These are phyloP conservation scores for Trissolcus japonicus DNA, from an alignment of 2,888 invertebrate genomes.

Conservation along the genomic window DNA sequence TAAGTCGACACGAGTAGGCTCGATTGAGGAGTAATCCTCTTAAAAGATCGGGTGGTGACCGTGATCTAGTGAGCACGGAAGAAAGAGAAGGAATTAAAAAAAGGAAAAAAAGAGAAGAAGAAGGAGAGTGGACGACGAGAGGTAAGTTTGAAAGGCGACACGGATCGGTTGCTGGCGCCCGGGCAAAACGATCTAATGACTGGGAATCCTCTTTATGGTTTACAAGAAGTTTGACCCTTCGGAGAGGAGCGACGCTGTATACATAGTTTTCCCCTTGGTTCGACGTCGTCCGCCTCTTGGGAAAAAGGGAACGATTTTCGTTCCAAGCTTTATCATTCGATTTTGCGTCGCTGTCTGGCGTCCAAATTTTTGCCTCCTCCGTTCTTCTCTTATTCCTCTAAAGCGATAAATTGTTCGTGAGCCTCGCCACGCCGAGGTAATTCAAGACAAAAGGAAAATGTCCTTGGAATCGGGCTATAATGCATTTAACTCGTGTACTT, in stretches of 20 bases:
- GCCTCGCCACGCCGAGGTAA: constrained; percentile 67
- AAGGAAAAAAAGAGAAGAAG: constrained; percentile 9
- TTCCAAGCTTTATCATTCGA: constrained; percentile 44
- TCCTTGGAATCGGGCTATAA: constrained; percentile 66
- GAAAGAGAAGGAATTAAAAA: constrained; percentile 60
- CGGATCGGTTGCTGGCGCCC: constrained; percentile 58
- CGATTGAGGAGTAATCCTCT: constrained; percentile 61
- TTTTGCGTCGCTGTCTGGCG: constrained; percentile 29
- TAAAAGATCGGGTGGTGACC: constrained; percentile 58
- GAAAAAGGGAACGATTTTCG: constrained; percentile 52
- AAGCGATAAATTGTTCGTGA: constrained; percentile 71
- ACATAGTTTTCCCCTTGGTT: constrained; percentile 49
- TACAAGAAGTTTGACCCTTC: constrained; percentile 74
- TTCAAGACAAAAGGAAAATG: constrained; percentile 72
- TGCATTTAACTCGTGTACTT: constrained; percentile 73
- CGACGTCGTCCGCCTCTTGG: constrained; percentile 59
- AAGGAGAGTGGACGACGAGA: constrained; percentile 56
- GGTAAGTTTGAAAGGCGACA: constrained; percentile 56
- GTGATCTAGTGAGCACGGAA: constrained; percentile 33
- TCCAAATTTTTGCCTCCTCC: constrained; percentile 29
- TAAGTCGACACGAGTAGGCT: constrained; percentile 26
- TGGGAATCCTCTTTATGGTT: constrained; percentile 75
- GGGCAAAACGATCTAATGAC: constrained; percentile 62
- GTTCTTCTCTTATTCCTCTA: constrained; percentile 56
- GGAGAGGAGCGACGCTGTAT: constrained; percentile 39